Conservation (phyloP, 2,797 vertebrate genomes). For the Phaenicophaeus curvirostris region DNA sequence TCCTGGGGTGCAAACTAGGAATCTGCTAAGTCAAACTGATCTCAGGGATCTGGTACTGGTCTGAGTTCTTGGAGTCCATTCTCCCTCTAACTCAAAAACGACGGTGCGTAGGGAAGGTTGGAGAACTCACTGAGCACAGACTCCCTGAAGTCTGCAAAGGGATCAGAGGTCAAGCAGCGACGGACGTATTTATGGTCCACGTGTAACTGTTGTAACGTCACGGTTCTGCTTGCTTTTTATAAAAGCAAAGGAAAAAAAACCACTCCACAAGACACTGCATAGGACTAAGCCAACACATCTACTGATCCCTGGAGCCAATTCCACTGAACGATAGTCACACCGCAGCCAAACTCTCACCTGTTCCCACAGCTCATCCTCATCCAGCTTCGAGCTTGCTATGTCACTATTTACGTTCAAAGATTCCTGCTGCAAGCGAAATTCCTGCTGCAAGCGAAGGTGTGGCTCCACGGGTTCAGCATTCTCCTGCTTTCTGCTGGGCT, state of each 20-base stretch:
- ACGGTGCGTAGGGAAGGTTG: neutral
- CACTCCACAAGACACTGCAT: neutral
- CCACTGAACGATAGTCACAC: neutral
- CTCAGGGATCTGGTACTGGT: neutral
- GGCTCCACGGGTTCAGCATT: neutral
- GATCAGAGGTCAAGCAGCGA: neutral
- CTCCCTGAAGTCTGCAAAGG: neutral
- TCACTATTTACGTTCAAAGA: neutral
- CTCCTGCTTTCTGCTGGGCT: neutral
- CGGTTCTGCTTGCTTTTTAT: neutral
- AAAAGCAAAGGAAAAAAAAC: neutral
- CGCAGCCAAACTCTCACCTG: constrained; percentile 17
- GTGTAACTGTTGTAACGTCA: neutral
- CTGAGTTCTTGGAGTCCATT: neutral
- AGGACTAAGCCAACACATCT: neutral
- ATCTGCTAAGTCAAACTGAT: neutral
- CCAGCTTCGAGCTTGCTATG: neutral
- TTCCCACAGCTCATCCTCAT: neutral
- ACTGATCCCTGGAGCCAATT: neutral
- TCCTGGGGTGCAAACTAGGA: neutral
- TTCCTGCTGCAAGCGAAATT: too few relatives aligned
- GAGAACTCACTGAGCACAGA: neutral
- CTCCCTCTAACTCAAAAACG: neutral
- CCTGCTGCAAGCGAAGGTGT: neutral
- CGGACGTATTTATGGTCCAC: neutral